phyloP scores from a whole-genome alignment of 2,113 vertebrate species.

The Megaceryle maxima region DNA sequence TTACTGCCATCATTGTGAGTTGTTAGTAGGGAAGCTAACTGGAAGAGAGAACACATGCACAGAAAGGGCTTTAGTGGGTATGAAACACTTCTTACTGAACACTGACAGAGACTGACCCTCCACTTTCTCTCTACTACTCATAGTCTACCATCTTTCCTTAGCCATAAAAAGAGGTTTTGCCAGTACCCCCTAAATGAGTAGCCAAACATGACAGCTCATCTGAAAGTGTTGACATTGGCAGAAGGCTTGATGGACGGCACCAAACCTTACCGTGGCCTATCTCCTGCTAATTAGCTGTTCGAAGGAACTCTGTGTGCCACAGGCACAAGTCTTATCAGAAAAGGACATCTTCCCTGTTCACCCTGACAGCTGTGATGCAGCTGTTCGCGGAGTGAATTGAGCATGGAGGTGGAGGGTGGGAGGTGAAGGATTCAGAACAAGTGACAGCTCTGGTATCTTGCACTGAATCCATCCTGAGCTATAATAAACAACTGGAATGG shows the following conservation, averaged over 20 bases:
- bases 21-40: not conserved
- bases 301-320: slow-evolving; percentile 81
- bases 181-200: slow-evolving; percentile 80
- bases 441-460: slow-evolving; percentile 62
- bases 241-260: slow-evolving; percentile 84
- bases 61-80: not conserved
- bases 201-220: slow-evolving; percentile 82
- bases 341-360: slow-evolving; percentile 76
- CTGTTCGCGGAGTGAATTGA: slow-evolving; percentile 26
- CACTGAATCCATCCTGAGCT: slow-evolving; percentile 40
- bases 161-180: slow-evolving; percentile 56
- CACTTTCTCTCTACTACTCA: not conserved
- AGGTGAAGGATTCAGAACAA: slow-evolving; percentile 41
- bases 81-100: not conserved
- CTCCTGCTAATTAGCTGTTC: slow-evolving; percentile 88
- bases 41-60: not conserved
- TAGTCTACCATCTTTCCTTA: slow-evolving; percentile 37
- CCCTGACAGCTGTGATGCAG: slow-evolving; percentile 72
- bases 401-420: not conserved
- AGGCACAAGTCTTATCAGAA: slow-evolving; percentile 75
- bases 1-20: not conserved
- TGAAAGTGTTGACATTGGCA: slow-evolving; percentile 83
- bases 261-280: slow-evolving; percentile 78
- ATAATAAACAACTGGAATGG: slow-evolving; percentile 46
- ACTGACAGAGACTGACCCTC: not conserved